Percentiles rank a stretch among this genome's conserved stretches.
These are phyloP conservation scores for Pipistrellus nathusii DNA, from an alignment of 2,797 vertebrate genomes.

Conservation along the genomic window DNA sequence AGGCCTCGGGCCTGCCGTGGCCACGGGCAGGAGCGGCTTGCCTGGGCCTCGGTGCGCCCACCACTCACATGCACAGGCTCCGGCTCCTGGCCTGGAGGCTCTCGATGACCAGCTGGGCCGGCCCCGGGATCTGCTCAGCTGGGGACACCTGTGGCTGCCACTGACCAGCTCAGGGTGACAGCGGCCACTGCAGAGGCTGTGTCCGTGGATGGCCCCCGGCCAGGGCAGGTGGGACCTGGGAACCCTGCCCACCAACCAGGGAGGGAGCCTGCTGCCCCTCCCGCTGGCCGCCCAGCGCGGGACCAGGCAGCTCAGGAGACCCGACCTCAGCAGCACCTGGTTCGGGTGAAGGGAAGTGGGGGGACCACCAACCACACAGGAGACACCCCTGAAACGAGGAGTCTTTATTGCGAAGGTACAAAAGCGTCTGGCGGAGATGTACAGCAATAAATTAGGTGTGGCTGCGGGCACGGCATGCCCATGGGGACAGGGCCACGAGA, in stretches of 20 bases:
- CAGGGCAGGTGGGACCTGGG: background rate
- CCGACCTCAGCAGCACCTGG: accelerated
- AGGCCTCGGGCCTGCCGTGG: accelerated
- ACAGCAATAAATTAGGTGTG: slow-evolving; percentile 97
- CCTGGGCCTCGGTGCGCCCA: background rate
- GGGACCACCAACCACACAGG: slow-evolving; percentile 65
- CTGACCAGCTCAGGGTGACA: accelerated
- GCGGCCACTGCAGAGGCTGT: accelerated
- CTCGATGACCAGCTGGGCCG: background rate
- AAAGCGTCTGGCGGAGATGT: slow-evolving; percentile 93
- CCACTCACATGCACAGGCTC: too few species aligned
- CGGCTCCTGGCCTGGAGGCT: background rate
- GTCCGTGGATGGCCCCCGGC: accelerated
- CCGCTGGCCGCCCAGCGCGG: accelerated
- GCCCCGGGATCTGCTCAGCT: background rate
- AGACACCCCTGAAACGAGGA: slow-evolving; percentile 86
- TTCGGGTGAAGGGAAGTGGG: background rate
- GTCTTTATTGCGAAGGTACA: slow-evolving; percentile 96
- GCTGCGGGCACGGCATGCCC: slow-evolving; percentile 89
- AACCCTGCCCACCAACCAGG: background rate
- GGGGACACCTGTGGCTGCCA: background rate
- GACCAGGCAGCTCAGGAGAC: background rate
- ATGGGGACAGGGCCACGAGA: slow-evolving; percentile 90
- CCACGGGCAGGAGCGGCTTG: background rate
- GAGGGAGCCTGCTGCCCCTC: background rate